Conservation (phyloP, 2,113 vertebrate species). For the Gobio gobio region DNA sequence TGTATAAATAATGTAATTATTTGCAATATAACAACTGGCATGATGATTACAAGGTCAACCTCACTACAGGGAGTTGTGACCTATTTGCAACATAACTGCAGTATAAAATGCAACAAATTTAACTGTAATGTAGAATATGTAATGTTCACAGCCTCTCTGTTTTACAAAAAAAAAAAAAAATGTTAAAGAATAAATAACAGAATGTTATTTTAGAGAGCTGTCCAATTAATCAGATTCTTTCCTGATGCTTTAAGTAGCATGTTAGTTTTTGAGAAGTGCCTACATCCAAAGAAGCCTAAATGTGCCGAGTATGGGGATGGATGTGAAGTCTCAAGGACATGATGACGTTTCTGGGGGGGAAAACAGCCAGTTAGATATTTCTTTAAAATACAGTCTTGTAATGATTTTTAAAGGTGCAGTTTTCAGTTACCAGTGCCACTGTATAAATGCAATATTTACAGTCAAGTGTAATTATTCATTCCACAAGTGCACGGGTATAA, state of each 20-base stretch:
- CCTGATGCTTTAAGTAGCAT: constrained; percentile 82
- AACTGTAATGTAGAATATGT: neutral
- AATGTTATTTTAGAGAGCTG: constrained; percentile 71
- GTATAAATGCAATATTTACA: neutral
- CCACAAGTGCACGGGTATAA: too few relatives aligned
- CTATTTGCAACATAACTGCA: neutral
- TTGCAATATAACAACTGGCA: neutral
- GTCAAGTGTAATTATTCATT: neutral
- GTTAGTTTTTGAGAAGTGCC: constrained; percentile 92
- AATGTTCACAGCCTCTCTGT: neutral
- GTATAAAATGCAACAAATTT: neutral
- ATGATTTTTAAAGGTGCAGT: neutral
- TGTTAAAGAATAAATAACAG: neutral
- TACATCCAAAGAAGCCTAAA: constrained; percentile 91
- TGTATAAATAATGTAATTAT: neutral
- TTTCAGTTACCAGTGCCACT: neutral
- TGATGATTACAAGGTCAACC: neutral
- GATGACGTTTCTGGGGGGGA: constrained; percentile 84
- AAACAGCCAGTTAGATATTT: constrained; percentile 9
- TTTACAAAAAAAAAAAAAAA: neutral
- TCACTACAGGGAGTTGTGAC: neutral
- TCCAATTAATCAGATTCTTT: constrained; percentile 90
- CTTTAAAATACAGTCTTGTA: neutral
- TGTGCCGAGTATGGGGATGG: constrained; percentile 90
- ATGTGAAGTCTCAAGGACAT: constrained; percentile 88